Evolutionary conservation across 2,888 invertebrate species (phyloP).

Genomic region (Thera obeliscata): DNA sequence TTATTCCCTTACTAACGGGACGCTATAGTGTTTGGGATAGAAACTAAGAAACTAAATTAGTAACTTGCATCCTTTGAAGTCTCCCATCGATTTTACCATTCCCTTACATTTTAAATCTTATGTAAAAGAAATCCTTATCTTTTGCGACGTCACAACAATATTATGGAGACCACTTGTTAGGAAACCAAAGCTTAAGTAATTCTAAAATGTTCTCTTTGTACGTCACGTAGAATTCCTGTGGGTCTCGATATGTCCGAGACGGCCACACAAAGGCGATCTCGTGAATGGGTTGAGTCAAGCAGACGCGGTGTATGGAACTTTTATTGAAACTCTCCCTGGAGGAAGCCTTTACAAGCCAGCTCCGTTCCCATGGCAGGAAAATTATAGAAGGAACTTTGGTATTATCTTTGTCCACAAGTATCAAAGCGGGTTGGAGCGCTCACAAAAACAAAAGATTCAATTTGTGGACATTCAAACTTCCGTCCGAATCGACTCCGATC

Average conservation of each 20-base stretch:
- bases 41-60: too few relatives aligned
- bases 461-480: too few relatives aligned
- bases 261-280: constrained; percentile 43
- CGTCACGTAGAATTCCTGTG: constrained; percentile 32
- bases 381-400: constrained; percentile 12
- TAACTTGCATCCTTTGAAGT: too few relatives aligned
- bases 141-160: neutral
- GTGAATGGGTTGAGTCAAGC: constrained; percentile 50
- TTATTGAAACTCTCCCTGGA: constrained; percentile 31
- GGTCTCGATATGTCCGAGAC: constrained; percentile 30
- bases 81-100: too few relatives aligned
- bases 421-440: neutral
- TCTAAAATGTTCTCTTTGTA: constrained; percentile 29
- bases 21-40: too few relatives aligned
- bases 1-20: too few relatives aligned
- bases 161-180: neutral
- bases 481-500: too few relatives aligned
- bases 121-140: neutral
- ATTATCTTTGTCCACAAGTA: constrained; percentile 9
- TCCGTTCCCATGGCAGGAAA: neutral
- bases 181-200: constrained; percentile 3
- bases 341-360: constrained; percentile 17
- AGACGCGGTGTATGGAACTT: constrained; percentile 40
- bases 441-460: neutral
- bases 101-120: too few relatives aligned